Conservation (phyloP, 37 sponge, comb jelly and placozoan genomes). For the Spongilla lacustris region DNA sequence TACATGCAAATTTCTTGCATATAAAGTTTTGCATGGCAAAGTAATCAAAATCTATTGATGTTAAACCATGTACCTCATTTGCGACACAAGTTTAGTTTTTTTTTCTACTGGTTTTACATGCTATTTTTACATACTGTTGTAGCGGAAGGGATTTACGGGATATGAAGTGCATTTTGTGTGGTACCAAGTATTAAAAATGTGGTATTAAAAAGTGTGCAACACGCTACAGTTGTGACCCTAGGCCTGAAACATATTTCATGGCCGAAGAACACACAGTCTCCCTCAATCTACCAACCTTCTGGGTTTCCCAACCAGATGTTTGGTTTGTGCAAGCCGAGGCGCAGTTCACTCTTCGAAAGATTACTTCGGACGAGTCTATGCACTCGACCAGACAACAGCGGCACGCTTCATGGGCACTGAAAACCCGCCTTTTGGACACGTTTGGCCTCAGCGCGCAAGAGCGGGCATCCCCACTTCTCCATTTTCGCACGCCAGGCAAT, state of each 20-base stretch:
- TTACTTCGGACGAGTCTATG: constrained; percentile 28
- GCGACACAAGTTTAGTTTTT: no score
- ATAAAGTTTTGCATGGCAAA: no score
- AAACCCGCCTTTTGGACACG: constrained; percentile 21
- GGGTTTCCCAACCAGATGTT: neutral
- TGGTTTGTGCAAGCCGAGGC: constrained; percentile 14
- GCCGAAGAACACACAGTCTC: neutral
- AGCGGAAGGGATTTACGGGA: no score
- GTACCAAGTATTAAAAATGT: no score
- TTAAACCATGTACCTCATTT: no score
- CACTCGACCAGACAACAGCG: neutral
- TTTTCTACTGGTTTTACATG: no score
- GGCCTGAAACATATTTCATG: neutral
- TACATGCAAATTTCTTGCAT: no score
- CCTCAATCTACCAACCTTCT: neutral
- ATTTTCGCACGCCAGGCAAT: neutral
- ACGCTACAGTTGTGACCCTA: neutral
- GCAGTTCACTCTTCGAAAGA: neutral
- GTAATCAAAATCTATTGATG: no score
- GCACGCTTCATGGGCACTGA: constrained; percentile 21
- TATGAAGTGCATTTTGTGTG: no score
- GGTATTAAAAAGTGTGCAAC: neutral
- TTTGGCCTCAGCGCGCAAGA: constrained; percentile 34
- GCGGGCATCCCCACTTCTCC: constrained; percentile 11
- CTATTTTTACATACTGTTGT: no score